Base-by-base conservation (phyloP, 2,113 vertebrate species). In the Pica pica region DNA sequence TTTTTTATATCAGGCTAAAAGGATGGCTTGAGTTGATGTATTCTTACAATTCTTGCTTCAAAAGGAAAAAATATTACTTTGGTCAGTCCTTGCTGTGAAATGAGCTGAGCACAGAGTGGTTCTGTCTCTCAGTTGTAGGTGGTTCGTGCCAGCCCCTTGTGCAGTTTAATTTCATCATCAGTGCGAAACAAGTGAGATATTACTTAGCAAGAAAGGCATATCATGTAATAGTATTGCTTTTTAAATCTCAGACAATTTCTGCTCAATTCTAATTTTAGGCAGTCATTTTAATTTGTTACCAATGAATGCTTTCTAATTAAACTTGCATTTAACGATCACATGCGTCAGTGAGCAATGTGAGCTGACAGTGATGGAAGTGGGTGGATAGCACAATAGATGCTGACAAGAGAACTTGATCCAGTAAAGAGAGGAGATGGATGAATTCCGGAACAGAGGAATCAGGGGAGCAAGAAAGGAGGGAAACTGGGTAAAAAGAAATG, bases 261-360 rank as follows among this genome's bases (percentile, higher is more conserved):
- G 69, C 56, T 94, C 22, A 59, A 42, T 84, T 94, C 71, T 94
- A 96, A 94, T 85, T 96, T 94, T 97, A 96, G 70, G 50, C 10
- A 82, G 75, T 71, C 60, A 71, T 95, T 97, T 95, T 83, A 60
- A 95, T 94, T 97, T 94, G 91, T 94, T 91, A 95, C 89, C 86
- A 92, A 22, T 93, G 95, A 89, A 82, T 49, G 73, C 91, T 96
- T 93, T 95, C 83, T 86, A 90, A 96, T 94, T 97, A 86, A 94
- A 86, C 94, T 81, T 73, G 52, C 80, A 90, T 95, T 96, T 94
- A 92, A 90, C 35, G n/a, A 57, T 87, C 86, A 37, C 63, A 81
- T 96, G 89, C 75, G 35, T 97, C 94, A 97, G 70, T 53, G 93
- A 97, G 87, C 70, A 44, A 3, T 64, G 60, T 55, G 78, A 78